Base-by-base conservation (phyloP, 2,888 invertebrate genomes). In the Brachypalpus laphriformis region DNA sequence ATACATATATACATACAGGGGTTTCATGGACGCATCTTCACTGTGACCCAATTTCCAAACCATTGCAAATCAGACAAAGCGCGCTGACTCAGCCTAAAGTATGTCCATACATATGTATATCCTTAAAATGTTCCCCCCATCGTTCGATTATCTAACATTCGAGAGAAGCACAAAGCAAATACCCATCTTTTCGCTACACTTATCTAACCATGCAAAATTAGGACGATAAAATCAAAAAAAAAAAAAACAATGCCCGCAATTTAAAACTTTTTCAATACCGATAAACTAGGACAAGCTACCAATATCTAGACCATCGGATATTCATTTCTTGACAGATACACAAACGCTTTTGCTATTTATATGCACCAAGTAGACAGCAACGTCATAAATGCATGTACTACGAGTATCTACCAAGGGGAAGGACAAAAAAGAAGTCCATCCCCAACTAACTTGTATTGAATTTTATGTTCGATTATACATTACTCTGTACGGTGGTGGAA, bases 401-500 rank as follows among this genome's bases (percentile, higher is more conserved):
- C n/a, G n/a, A n/a, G n/a, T n/a, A 16, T 51, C 66, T n/a, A 8
- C 22, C 42, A 47, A 28, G 56, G 40, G 7, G 25, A 47, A 14
- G 6, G 1, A 31, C n/a, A 25, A 42, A 42, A 40, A 42, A 11
- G 47, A 70, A 51, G 57, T 25, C 9, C 28, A 22, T 45, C 37
- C 34, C 28, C 72, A 18, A 56, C 77, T 77, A 59, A 72, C 82
- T 83, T 83, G 72, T 56, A 78, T 74, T 83, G 82, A 78, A 78
- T 83, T 63, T 74, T 68, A 56, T 83, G 82, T 83, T 83, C 82
- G 78, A 83, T 83, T 82, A 82, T 82, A 82, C 77, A 77, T 82
- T 66, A 77, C 61, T 68, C 47, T 72, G 66, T 68, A 45, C 54
- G 40, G 66, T 77, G 66, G 56, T 68, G 68, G 56, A 68, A 68